These are phyloP conservation scores for Malthinus seriepunctatus DNA, from an alignment of 2,888 invertebrate genomes.

Conservation along the genomic window DNA sequence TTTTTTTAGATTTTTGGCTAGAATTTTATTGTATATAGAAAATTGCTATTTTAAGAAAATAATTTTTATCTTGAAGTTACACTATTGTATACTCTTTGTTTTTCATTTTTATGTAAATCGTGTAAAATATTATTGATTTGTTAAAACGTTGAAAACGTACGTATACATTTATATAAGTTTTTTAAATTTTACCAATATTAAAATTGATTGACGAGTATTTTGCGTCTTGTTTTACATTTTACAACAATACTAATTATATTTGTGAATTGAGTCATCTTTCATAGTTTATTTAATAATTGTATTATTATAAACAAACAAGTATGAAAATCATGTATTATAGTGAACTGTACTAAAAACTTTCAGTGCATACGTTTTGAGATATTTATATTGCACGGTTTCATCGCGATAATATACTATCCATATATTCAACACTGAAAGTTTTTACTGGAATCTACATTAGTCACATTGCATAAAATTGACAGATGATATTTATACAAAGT, in stretches of 20 bases:
- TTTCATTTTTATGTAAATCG: constrained; percentile 25
- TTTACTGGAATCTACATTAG: background rate
- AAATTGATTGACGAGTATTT: too few species aligned
- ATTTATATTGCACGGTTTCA: too few species aligned
- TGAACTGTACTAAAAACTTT: too few species aligned
- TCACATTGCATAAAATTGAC: constrained; percentile 2
- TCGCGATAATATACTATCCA: too few species aligned
- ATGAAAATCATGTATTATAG: too few species aligned
- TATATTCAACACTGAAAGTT: too few species aligned
- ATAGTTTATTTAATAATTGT: constrained; percentile 4
- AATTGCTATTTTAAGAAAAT: constrained; percentile 13
- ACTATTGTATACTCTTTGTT: constrained; percentile 10
- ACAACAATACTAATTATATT: constrained; percentile 1
- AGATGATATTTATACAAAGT: constrained; percentile 6
- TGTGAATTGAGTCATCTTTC: constrained; percentile 1
- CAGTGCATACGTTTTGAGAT: too few species aligned
- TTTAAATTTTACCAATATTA: background rate
- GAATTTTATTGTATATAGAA: constrained; percentile 27
- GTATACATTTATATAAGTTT: background rate
- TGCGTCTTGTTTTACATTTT: background rate
- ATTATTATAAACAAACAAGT: background rate
- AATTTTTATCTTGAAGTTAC: constrained; percentile 10
- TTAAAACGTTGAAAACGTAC: background rate
- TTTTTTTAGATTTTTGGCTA: constrained; percentile 26
- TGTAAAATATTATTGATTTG: constrained; percentile 13